phyloP scores from a whole-genome alignment of 2,888 invertebrate species.

The Glyphotaelius pellucidus region DNA sequence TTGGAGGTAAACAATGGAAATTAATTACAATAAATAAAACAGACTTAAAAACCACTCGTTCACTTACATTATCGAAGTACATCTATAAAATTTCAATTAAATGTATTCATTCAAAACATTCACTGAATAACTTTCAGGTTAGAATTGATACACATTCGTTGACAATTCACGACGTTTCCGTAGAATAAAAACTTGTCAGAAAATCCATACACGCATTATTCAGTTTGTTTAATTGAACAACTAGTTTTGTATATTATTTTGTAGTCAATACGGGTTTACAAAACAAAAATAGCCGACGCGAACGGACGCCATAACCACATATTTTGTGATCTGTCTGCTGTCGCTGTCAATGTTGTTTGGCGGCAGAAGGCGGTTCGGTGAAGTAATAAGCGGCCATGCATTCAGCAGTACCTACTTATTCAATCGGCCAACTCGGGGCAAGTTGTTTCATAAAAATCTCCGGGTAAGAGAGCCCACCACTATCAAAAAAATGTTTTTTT shows the following conservation, averaged over 20 bases:
- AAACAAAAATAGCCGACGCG: slow-evolving; percentile 23
- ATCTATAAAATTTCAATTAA: background rate
- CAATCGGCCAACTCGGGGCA: background rate
- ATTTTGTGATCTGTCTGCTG: slow-evolving; percentile 7
- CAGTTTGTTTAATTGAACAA: background rate
- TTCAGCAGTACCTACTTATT: background rate
- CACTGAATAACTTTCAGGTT: background rate
- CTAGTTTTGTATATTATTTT: background rate
- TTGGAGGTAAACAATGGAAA: background rate
- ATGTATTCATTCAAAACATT: background rate
- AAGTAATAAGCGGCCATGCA: background rate
- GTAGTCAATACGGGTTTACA: background rate
- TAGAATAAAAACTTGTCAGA: background rate
- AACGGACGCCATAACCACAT: slow-evolving; percentile 16
- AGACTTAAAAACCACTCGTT: background rate
- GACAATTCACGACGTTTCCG: background rate
- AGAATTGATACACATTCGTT: background rate
- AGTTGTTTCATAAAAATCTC: background rate
- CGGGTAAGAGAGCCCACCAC: background rate
- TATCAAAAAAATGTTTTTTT: too few species aligned
- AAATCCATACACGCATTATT: background rate
- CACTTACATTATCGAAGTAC: background rate
- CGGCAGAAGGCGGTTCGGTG: background rate
- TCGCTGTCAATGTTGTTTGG: slow-evolving; percentile 14
- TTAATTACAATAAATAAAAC: background rate